Evolutionary conservation across 2,888 invertebrate genomes (phyloP).

Genomic region (Coleophora flavipennella): DNA sequence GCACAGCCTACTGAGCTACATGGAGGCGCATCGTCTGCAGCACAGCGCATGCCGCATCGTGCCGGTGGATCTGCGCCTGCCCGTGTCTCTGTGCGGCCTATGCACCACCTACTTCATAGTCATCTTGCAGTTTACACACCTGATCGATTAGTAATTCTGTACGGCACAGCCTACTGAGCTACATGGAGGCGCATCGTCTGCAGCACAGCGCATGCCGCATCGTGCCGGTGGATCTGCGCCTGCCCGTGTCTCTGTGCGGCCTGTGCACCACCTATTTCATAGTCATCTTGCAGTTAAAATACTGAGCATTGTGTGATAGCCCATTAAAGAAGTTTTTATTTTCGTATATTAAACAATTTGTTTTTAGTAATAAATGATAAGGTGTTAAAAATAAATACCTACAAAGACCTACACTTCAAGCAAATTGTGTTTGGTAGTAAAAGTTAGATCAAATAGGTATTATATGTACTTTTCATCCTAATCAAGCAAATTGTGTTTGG

Average conservation of each 20-base stretch:
- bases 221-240: conserved; percentile 15
- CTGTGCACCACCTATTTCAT: conserved; percentile 20
- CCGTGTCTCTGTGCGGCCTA: conserved; percentile 12
- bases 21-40: conserved; percentile 1
- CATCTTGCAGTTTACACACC: conserved; percentile 17
- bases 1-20: conserved; percentile 1
- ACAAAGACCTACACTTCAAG: too few relatives aligned
- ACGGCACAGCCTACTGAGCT: conserved; percentile 12
- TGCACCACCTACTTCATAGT: conserved; percentile 21
- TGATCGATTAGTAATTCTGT: conserved; percentile 9
- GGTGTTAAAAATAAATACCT: too few relatives aligned
- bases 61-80: conserved; percentile 9
- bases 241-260: conserved; percentile 13
- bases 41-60: conserved; percentile 4
- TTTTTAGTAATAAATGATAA: too few relatives aligned
- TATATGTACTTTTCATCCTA: too few relatives aligned
- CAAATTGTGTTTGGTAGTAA: too few relatives aligned
- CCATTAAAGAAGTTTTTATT: too few relatives aligned
- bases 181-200: conserved; percentile 12
- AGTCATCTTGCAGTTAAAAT: conserved; percentile 18
- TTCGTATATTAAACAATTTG: too few relatives aligned
- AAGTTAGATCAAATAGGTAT: too few relatives aligned
- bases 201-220: conserved; percentile 13
- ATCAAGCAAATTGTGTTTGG: too few relatives aligned
- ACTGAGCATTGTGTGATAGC: too few relatives aligned